Evolutionary conservation across 1,140 invertebrate species (phyloP), one percentile per base, ranked within the genome.

Genomic region (Aphidius gifuensis): DNA sequence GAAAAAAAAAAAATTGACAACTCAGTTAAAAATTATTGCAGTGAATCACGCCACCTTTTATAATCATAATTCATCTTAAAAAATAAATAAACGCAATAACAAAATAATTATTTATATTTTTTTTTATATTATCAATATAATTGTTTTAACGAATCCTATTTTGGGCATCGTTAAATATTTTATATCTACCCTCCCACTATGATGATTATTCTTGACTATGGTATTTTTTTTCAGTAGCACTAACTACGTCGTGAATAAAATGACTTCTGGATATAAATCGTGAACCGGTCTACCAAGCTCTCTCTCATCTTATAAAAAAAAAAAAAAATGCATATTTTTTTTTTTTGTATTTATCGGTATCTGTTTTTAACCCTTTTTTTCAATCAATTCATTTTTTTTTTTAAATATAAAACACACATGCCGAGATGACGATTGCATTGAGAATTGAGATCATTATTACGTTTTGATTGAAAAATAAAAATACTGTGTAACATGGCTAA

Each of bases 391-490:
- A 6, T 58, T 23, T 48, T 38, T 48, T 48, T 58, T 11, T 21
- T 9, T 6, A 32, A 53, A 38, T 39, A 53, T 32, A 9, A 38
- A 55, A 55, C 43, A 38, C 21, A 55, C 43, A 55, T 16, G 40
- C 53, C 23, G 42, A 58, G 49, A 63, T 58, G 61, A 63, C 61
- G 61, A 63, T 11, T 42, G 49, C 56, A 63, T 63, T 63, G 61
- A 63, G 61, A 63, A 63, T 63, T 63, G 61, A 63, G 61, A 63
- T 63, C 61, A 63, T 63, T 63, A 63, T 63, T 63, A 63, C 56
- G 47, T 51, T 16, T 50, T 21, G 23, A n/a, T 39, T n/a, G 16
- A 50, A 50, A 44, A 16, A 21, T 60, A 40, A 50, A 60, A 51
- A 7, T 44, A 11, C 2, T 44, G 4, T 5, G 23, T 32, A 32